Conservation (phyloP, 2,113 vertebrate species). For the Hyaena hyaena region DNA sequence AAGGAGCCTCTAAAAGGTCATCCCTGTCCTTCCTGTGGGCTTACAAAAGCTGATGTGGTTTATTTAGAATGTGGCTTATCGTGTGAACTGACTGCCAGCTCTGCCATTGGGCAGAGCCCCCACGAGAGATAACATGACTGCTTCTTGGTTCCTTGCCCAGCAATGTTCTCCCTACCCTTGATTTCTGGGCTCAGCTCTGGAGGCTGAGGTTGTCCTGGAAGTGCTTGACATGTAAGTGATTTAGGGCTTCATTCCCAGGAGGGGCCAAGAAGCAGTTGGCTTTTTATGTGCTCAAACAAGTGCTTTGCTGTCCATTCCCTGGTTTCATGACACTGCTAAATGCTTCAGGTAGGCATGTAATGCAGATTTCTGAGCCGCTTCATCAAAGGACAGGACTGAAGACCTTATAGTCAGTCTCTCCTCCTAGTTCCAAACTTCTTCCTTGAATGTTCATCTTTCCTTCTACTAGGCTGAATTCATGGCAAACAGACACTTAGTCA, state of each 20-base stretch:
- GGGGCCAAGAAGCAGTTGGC: neutral
- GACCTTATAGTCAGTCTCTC: neutral
- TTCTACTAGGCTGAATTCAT: neutral
- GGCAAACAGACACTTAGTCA: neutral
- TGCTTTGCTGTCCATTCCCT: neutral
- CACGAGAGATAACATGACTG: rapidly evolving
- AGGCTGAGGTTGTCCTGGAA: neutral
- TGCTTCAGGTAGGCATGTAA: neutral
- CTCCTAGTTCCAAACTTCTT: neutral
- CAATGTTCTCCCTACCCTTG: neutral
- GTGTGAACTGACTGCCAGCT: neutral
- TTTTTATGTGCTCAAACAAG: neutral
- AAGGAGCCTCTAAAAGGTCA: neutral
- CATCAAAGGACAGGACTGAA: neutral
- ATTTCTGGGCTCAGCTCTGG: neutral
- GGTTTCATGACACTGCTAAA: neutral
- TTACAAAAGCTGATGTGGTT: neutral
- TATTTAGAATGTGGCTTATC: neutral
- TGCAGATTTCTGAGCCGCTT: neutral
- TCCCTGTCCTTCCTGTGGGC: neutral
- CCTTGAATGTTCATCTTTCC: neutral
- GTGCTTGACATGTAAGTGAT: neutral
- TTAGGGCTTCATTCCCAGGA: neutral
- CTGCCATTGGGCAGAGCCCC: rapidly evolving
- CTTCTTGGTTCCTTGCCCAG: neutral